A percentile compares a stretch with the other conserved stretches of the same genome.
Conservation (phyloP, 2,888 invertebrate species). For the Tachystola acroxantha region DNA sequence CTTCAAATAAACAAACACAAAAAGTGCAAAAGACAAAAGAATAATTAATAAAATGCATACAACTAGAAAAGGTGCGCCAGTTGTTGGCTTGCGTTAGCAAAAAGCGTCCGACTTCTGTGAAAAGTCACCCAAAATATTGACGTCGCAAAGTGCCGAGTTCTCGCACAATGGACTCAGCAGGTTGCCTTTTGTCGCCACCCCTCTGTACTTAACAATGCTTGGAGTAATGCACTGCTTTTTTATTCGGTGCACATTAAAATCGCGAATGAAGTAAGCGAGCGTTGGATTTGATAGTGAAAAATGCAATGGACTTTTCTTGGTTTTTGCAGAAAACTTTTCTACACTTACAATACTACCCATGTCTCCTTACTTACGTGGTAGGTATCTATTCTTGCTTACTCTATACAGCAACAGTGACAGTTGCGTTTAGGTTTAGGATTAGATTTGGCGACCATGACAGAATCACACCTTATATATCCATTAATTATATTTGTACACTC, state of each 20-base stretch:
- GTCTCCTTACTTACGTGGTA: too few relatives aligned
- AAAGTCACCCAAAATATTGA: slow-evolving; percentile 75
- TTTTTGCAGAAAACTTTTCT: too few relatives aligned
- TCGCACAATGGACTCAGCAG: slow-evolving; percentile 69
- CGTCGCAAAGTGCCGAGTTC: slow-evolving; percentile 70
- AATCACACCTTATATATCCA: too few relatives aligned
- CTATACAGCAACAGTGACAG: too few relatives aligned
- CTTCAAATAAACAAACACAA: slow-evolving; percentile 42
- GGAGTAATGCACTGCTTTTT: slow-evolving; percentile 67
- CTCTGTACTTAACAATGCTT: slow-evolving; percentile 52
- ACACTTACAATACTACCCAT: too few relatives aligned
- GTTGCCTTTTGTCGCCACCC: slow-evolving; percentile 61
- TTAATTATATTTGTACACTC: too few relatives aligned
- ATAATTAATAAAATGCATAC: slow-evolving; percentile 46
- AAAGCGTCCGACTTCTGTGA: slow-evolving; percentile 26
- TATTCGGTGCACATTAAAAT: slow-evolving; percentile 49
- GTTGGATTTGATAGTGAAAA: background rate
- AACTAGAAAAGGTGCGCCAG: slow-evolving; percentile 50
- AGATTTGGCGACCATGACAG: too few relatives aligned
- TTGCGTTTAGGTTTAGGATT: too few relatives aligned
- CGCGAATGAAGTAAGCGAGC: slow-evolving; percentile 40
- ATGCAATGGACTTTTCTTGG: background rate
- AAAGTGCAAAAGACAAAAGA: slow-evolving; percentile 52
- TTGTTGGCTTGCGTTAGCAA: slow-evolving; percentile 60
- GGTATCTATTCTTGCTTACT: too few relatives aligned